Percentiles rank a stretch among this genome's conserved stretches.
These are phyloP conservation scores for Lochmaea crataegi DNA, from an alignment of 2,888 invertebrate genomes.

Conservation along the genomic window DNA sequence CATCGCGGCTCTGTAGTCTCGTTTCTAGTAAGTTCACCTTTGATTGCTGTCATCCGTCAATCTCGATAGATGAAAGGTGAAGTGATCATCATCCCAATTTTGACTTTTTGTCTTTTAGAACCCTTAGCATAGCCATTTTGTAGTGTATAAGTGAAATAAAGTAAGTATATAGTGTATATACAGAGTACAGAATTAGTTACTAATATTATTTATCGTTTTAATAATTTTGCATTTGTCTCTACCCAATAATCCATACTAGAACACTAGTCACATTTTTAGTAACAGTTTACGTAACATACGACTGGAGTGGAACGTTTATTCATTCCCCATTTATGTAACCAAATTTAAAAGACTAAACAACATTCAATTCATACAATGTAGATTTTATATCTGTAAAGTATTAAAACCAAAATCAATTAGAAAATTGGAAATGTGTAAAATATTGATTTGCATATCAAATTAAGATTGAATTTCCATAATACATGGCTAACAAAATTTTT, in stretches of 20 bases:
- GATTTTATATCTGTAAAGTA: not conserved
- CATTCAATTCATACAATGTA: not conserved
- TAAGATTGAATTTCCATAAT: too few relatives aligned
- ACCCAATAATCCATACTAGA: not conserved
- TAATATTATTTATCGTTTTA: not conserved
- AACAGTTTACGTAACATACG: not conserved
- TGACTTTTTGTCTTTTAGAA: not conserved
- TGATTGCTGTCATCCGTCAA: not conserved
- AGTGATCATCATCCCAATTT: not conserved
- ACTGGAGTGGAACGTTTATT: not conserved
- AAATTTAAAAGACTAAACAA: not conserved
- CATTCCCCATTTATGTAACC: not conserved
- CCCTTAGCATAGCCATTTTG: not conserved
- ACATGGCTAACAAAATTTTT: not conserved
- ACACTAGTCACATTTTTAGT: not conserved
- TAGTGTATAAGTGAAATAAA: not conserved
- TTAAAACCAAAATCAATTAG: not conserved
- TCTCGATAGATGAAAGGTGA: not conserved
- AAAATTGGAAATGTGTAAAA: not conserved
- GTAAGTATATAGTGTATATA: not conserved
- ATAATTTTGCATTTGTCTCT: not conserved
- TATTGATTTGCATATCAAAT: too few relatives aligned
- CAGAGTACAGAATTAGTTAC: not conserved
- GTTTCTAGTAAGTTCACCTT: not conserved
- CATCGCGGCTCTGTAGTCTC: too few relatives aligned